Base-by-base conservation (phyloP, 1,140 invertebrate genomes). In the Eufriesea mexicana region DNA sequence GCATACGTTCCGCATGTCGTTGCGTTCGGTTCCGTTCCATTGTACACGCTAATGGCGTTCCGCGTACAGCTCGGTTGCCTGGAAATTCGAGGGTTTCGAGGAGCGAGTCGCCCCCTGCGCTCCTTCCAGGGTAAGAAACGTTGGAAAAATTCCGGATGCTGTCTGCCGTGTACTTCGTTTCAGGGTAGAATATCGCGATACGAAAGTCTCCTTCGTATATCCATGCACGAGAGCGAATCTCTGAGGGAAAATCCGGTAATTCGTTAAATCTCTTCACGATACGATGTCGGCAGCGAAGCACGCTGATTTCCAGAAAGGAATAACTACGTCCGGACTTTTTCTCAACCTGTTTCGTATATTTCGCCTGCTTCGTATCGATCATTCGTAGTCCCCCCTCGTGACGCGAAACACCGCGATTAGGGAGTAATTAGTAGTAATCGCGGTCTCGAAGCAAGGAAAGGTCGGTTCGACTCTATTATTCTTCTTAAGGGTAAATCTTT, bases 1-100 rank as follows among this genome's bases (percentile, higher is more conserved):
- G 89, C 89, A 91, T 91, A 91, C 89, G 87, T 90, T 91, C 81
- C 83, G 89, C 89, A 55, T 90, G 86, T 89, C 88, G 81, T 90
- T 89, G 86, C 86, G 76, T 90, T 90, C 86, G 84, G 86, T 90
- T 91, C 86, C 89, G 84, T 89, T 89, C 71, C 83, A 91, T 91
- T 91, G 90, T 91, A 85, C 86, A 86, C 85, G 77, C 62, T 91
- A 91, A 91, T 91, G 89, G 89, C 76, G 81, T 64, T 82, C 80
- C 79, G 47, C 70, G 79, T 35, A 45, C 9, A 47, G 2, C 70
- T 57, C 35, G 28, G 59, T 23, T 70, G 12, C 59, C 54, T 71
- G 62, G 85, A 86, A 87, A 87, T 85, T 82, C 83, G 75, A 55
- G 67, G 54, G 59, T 79, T 54, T 61, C 78, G 45, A 35, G 47